These are phyloP conservation scores for Eledona agricola DNA, from an alignment of 2,888 invertebrate species.

Conservation along the genomic window DNA sequence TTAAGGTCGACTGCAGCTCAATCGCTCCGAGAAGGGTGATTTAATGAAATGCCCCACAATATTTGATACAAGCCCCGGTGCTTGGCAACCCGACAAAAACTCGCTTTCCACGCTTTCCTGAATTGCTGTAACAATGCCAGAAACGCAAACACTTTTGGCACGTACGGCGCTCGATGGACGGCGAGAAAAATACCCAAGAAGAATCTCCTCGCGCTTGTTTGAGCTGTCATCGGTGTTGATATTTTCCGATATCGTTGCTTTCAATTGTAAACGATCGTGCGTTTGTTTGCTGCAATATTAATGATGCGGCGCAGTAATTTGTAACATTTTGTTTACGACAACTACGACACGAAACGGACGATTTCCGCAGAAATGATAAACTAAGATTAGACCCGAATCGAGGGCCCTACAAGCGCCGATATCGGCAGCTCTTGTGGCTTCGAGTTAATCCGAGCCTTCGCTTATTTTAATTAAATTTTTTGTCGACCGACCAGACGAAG, in stretches of 20 bases:
- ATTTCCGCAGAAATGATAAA: background rate
- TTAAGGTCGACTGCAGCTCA: slow-evolving; percentile 29
- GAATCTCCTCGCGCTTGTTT: slow-evolving; percentile 27
- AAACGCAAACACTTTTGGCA: slow-evolving; percentile 41
- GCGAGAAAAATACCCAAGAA: slow-evolving; percentile 21
- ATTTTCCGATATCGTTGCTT: too few species aligned
- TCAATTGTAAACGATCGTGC: too few species aligned
- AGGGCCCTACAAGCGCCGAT: background rate
- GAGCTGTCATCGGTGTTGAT: slow-evolving; percentile 17
- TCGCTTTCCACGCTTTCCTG: background rate
- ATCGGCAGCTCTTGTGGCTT: slow-evolving; percentile 3
- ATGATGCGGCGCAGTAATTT: too few species aligned
- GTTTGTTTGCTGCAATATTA: too few species aligned
- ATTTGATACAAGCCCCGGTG: slow-evolving; percentile 15
- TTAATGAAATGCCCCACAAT: slow-evolving; percentile 24
- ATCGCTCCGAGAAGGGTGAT: slow-evolving; percentile 8
- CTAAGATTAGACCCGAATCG: slow-evolving; percentile 1
- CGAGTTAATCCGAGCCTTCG: slow-evolving; percentile 9
- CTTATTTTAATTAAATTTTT: slow-evolving; percentile 14
- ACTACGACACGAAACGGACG: slow-evolving; percentile 1
- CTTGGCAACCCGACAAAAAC: background rate
- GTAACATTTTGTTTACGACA: background rate
- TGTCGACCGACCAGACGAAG: slow-evolving; percentile 8
- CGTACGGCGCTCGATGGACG: slow-evolving; percentile 38
- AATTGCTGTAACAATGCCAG: slow-evolving; percentile 34